phyloP scores from a whole-genome alignment of 2,888 invertebrate genomes.

The Anoncus sp. region DNA sequence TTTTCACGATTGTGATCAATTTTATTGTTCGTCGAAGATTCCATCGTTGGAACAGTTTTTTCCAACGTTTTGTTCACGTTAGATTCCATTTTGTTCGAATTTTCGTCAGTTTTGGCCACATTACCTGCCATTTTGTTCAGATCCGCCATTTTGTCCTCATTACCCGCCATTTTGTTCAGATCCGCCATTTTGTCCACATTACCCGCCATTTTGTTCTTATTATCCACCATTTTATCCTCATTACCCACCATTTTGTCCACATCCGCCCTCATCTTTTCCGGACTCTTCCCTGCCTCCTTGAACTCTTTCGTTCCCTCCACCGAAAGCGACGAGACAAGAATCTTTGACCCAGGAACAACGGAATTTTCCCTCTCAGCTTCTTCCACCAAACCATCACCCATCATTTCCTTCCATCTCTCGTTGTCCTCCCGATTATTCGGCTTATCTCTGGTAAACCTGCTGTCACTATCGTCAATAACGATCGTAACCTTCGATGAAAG shows the following conservation, averaged over 20 bases:
- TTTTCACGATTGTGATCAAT: background rate
- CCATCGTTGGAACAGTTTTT: background rate
- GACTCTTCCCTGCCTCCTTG: background rate
- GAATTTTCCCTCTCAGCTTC: slow-evolving; percentile 19
- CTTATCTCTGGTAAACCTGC: background rate
- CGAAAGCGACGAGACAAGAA: background rate
- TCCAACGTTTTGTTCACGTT: background rate
- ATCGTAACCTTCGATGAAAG: slow-evolving; percentile 59
- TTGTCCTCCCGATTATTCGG: slow-evolving; percentile 7
- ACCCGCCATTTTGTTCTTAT: slow-evolving; percentile 8
- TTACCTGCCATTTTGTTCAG: background rate
- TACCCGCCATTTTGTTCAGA: background rate
- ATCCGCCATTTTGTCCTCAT: background rate
- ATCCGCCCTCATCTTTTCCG: background rate
- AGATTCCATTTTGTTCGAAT: slow-evolving; percentile 1
- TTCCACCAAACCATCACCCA: background rate
- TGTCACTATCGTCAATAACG: slow-evolving; percentile 51
- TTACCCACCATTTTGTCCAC: background rate
- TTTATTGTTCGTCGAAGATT: background rate
- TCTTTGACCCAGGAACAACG: background rate
- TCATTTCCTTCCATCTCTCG: slow-evolving; percentile 11
- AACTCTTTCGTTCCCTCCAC: background rate
- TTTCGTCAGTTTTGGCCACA: background rate
- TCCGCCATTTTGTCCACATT: slow-evolving; percentile 3
- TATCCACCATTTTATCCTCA: background rate